phyloP scores from a whole-genome alignment of 2,113 vertebrate species.

The Aptenodytes forsteri region DNA sequence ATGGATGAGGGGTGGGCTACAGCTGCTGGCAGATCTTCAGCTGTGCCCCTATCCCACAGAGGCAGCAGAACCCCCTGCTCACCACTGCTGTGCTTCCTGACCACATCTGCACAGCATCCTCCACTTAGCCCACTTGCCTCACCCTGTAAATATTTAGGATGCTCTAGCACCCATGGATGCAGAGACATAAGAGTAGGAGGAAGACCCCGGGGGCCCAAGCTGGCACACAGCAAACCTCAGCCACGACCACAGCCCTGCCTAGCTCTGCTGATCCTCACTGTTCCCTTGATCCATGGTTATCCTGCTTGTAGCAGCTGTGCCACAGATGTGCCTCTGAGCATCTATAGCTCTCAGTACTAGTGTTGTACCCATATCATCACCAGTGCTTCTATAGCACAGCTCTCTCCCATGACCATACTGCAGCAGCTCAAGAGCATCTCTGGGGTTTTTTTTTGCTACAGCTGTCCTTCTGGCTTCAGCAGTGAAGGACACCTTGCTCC shows the following conservation, averaged over 20 bases:
- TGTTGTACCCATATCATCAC: background rate
- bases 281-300: background rate
- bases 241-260: background rate
- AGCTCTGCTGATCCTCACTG: background rate
- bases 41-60: background rate
- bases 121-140: background rate
- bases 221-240: background rate
- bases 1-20: background rate
- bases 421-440: background rate
- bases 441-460: background rate
- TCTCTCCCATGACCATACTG: background rate
- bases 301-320: background rate
- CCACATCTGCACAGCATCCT: background rate
- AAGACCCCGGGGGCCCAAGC: background rate
- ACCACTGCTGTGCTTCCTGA: background rate
- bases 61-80: background rate
- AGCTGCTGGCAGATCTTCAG: background rate
- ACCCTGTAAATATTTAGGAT: background rate
- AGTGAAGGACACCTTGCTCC: background rate
- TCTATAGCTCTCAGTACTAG: background rate
- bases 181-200: background rate
- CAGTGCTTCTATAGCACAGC: background rate
- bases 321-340: background rate
- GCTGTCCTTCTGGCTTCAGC: background rate
- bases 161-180: background rate